Evolutionary conservation across 2,113 vertebrate genomes (phyloP).

Genomic region (Boulengerochromis microlepis): DNA sequence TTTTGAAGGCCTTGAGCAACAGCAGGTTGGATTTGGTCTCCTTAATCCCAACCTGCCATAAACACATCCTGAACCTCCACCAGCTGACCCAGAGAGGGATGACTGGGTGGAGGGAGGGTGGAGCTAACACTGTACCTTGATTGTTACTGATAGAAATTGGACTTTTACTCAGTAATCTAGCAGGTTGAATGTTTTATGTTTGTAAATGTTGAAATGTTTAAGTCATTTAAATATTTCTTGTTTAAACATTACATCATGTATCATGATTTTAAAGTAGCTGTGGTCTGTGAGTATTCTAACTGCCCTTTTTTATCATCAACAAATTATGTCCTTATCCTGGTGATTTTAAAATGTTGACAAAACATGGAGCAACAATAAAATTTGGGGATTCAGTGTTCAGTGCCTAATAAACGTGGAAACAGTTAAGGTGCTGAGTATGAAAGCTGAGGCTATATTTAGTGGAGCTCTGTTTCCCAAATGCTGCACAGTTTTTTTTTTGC

Average conservation of each 20-base stretch:
- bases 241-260: not conserved
- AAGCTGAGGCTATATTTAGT: not conserved
- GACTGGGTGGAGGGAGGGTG: not conserved
- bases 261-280: not conserved
- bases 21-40: conserved; percentile 43
- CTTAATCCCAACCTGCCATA: conserved; percentile 53
- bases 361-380: not conserved
- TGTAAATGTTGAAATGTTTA: not conserved
- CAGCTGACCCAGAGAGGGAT: not conserved
- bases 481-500: not conserved
- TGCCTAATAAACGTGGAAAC: not conserved
- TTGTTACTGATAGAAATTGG: not conserved
- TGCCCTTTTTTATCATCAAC: not conserved
- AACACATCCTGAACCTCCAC: conserved; percentile 40
- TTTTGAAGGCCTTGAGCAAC: conserved; percentile 59
- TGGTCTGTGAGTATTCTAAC: not conserved
- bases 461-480: not conserved
- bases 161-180: not conserved
- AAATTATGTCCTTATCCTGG: not conserved
- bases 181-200: not conserved
- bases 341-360: not conserved
- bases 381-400: not conserved
- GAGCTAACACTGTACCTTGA: not conserved
- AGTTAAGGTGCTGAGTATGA: not conserved
- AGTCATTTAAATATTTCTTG: not conserved